Evolutionary conservation across 2,888 invertebrate species (phyloP).

Genomic region (Griposia aprilina): DNA sequence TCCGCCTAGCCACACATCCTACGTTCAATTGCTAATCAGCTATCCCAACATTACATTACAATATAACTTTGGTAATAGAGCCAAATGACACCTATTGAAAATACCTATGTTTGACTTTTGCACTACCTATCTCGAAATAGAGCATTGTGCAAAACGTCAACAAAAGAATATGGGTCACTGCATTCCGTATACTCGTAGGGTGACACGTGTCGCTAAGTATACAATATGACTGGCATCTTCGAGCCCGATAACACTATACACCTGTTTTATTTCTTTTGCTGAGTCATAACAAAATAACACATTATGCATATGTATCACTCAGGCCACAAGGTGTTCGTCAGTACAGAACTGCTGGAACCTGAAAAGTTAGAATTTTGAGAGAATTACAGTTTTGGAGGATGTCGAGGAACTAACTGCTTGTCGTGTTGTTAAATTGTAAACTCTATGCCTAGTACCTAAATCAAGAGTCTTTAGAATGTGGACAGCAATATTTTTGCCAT

Average conservation of each 20-base stretch:
- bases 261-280: slow-evolving; percentile 10
- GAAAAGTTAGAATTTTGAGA: too few relatives aligned
- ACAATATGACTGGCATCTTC: slow-evolving; percentile 13
- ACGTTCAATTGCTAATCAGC: neutral
- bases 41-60: neutral
- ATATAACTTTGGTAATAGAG: neutral
- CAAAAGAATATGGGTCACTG: slow-evolving; percentile 19
- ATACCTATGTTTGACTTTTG: neutral
- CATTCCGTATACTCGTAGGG: slow-evolving; percentile 3
- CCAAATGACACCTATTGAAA: neutral
- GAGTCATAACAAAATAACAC: slow-evolving; percentile 11
- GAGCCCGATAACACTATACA: slow-evolving; percentile 17
- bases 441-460: too few relatives aligned
- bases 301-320: neutral
- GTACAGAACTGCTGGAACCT: too few relatives aligned
- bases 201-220: neutral
- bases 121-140: slow-evolving; percentile 18
- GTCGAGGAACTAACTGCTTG: too few relatives aligned
- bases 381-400: too few relatives aligned
- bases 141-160: neutral
- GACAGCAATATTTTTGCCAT: too few relatives aligned
- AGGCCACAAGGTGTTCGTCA: too few relatives aligned
- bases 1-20: too few relatives aligned
- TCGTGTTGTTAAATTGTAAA: too few relatives aligned
- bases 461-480: too few relatives aligned